These are phyloP conservation scores for Thecocarcelia acutangulata DNA, from an alignment of 2,888 invertebrate species.

Conservation along the genomic window DNA sequence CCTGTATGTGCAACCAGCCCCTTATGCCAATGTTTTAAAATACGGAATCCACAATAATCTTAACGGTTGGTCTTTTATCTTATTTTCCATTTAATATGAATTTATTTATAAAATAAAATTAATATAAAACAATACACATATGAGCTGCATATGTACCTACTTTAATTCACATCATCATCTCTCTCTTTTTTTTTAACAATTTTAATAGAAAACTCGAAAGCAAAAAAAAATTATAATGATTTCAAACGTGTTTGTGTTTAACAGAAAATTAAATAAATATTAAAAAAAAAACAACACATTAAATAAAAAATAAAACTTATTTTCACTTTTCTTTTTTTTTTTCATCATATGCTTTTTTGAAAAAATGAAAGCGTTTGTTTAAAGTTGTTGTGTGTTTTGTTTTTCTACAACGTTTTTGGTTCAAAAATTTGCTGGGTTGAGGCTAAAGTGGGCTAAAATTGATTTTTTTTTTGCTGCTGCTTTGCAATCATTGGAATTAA, in stretches of 20 bases:
- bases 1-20: conserved; percentile 63
- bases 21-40: conserved; percentile 67
- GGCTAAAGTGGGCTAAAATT: not conserved
- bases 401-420: conserved; percentile 14
- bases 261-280: conserved; percentile 45
- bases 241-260: conserved; percentile 62
- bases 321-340: conserved; percentile 62
- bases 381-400: conserved; percentile 4
- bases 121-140: conserved; percentile 19
- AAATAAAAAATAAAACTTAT: conserved; percentile 53
- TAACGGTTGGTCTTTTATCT: conserved; percentile 62
- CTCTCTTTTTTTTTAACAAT: not conserved
- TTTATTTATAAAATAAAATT: conserved; percentile 7
- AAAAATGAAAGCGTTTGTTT: conserved; percentile 60
- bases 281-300: conserved; percentile 26
- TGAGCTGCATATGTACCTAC: too few species aligned
- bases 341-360: conserved; percentile 25
- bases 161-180: conserved; percentile 3
- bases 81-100: conserved; percentile 12
- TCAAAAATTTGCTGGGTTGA: conserved; percentile 36
- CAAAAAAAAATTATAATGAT: conserved; percentile 35
- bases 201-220: conserved; percentile 5
- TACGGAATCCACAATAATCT: conserved; percentile 66
- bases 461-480: not conserved
- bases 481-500: not conserved